Base-by-base conservation (phyloP, 1,140 invertebrate species). In the Drosophila elegans region DNA sequence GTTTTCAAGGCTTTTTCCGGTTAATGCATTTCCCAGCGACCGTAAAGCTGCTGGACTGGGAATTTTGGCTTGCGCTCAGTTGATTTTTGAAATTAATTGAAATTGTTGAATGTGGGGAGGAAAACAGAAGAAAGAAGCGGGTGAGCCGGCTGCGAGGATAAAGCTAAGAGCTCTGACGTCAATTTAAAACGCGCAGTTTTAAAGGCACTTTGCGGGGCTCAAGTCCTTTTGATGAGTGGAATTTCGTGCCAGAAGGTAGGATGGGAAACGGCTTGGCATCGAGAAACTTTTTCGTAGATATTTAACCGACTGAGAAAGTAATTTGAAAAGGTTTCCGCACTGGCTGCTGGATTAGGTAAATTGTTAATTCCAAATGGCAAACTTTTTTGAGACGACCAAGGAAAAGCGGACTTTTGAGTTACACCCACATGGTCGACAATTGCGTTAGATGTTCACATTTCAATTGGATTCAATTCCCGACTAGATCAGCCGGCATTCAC, bases 1-100 rank as follows among this genome's bases (percentile, higher is more conserved):
- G 46, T 56, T 74, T 59, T 56, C 60, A 52, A 48, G 48, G 42
- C 27, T 78, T 42, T 27, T 10, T 25, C 41, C n/a, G 41, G 25
- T 27, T 46, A 59, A 38, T 83, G 79, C 79, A 83, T 52, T 80
- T 72, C 42, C 42, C 34, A 52, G 36, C 45, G 36, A 32, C 38
- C 25, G 42, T 27, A 63, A 51, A 54, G 38, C 68, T 34, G 42
- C 29, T 41, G 34, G 74, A 51, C 67, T 56, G 21, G 11, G 61
- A 76, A 79, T 49, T 68, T 62, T 72, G 68, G 66, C 60, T 57
- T 55, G 62, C 74, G 79, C 83, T 82, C 59, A 68, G 82, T 66
- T 83, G 83, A 88, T 69, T 86, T 86, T 82, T 68, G 71, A 86
- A 88, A 83, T 88, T 86, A 86, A 86, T 86, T 86, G 82, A 88